Evolutionary conservation across 2,888 invertebrate genomes (phyloP).

Genomic region (Hypena proboscidalis): DNA sequence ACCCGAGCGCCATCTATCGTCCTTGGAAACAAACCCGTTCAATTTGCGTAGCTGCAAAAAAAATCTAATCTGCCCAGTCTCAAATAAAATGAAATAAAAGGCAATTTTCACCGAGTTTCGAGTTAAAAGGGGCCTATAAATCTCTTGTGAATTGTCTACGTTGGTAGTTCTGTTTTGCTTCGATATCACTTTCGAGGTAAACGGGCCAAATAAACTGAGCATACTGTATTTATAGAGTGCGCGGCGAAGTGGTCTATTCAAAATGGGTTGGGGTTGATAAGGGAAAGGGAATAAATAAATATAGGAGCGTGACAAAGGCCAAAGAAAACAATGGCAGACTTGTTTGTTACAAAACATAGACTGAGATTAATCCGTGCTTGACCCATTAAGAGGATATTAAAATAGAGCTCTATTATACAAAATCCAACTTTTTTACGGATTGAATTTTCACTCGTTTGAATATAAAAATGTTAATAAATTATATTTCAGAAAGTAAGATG

Average conservation of each 20-base stretch:
- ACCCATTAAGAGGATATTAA: too few relatives aligned
- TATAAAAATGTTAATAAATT: too few relatives aligned
- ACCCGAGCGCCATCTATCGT: constrained; percentile 4
- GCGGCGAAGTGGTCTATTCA: neutral
- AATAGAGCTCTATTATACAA: too few relatives aligned
- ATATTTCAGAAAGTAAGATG: too few relatives aligned
- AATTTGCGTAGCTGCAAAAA: constrained; percentile 25
- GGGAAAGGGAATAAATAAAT: too few relatives aligned
- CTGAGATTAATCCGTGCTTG: too few relatives aligned
- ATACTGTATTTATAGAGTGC: constrained; percentile 10
- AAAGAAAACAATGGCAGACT: too few relatives aligned
- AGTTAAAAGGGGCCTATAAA: constrained; percentile 64
- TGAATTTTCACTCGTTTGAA: too few relatives aligned
- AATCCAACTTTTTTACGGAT: too few relatives aligned
- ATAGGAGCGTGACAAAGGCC: too few relatives aligned
- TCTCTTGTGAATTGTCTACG: constrained; percentile 54
- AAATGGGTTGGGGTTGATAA: neutral
- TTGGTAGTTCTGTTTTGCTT: constrained; percentile 27
- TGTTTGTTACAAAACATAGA: too few relatives aligned
- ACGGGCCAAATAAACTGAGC: constrained; percentile 21
- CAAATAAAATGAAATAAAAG: constrained; percentile 61
- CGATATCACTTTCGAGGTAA: constrained; percentile 29
- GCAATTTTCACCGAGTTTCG: constrained; percentile 56
- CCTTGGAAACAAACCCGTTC: constrained; percentile 5
- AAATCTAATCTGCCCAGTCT: constrained; percentile 32